A percentile compares a stretch with the other conserved stretches of the same genome.
phyloP scores from a whole-genome alignment of 2,113 vertebrate species.

The Rattus norvegicus region GRCr8 NC_086022.1:50799001-50799500 shows the following conservation, averaged over 20 bases:
- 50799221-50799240: not conserved
- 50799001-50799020: too few species aligned
- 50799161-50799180: not conserved
- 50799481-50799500: not conserved
- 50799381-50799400: not conserved
- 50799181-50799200: not conserved
- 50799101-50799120: not conserved
- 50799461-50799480: not conserved
- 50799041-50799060: too few species aligned
- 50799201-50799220: not conserved
- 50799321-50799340: not conserved
- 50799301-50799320: not conserved
- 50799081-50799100: too few species aligned
- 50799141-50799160: not conserved
- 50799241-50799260: not conserved
- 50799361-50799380: not conserved
- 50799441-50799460: not conserved
- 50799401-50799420: not conserved
- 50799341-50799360: not conserved
- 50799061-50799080: too few species aligned
- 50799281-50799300: not conserved
- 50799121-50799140: not conserved
- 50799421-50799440: not conserved
- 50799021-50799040: too few species aligned
- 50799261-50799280: constrained; percentile 12